Percentiles rank a stretch among this genome's conserved stretches.
These are phyloP conservation scores for Drosophila insularis DNA, from an alignment of 1,140 invertebrate species.

Conservation along the genomic window DNA sequence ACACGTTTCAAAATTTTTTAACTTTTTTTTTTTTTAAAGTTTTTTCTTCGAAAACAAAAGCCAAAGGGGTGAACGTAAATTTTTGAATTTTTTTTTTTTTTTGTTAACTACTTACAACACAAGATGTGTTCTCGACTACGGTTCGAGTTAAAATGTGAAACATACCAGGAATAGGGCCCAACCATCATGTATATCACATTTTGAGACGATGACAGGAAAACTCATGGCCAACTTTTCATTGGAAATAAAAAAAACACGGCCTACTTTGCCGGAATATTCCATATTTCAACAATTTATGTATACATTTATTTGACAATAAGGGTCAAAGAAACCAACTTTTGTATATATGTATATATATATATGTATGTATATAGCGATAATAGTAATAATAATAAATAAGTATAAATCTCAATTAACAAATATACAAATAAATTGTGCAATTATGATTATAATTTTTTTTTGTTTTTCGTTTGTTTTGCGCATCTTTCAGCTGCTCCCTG, in stretches of 20 bases:
- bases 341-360: neutral
- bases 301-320: conserved; percentile 7
- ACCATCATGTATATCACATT: neutral
- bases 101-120: neutral
- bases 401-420: neutral
- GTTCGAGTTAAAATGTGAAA: neutral
- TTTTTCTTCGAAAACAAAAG: no score
- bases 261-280: neutral
- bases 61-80: no score
- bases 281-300: neutral
- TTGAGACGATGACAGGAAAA: neutral
- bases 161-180: neutral
- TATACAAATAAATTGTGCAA: neutral
- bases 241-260: neutral
- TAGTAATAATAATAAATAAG: neutral
- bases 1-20: no score
- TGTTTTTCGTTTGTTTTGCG: no score
- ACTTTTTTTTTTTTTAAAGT: no score
- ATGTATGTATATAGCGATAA: neutral
- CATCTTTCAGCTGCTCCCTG: conserved; percentile 29
- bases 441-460: neutral
- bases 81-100: no score
- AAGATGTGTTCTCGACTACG: neutral
- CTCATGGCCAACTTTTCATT: neutral
- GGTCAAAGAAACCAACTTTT: neutral